Evolutionary conservation across 2,113 vertebrate species (phyloP).

Genomic region (Heliornis fulica): DNA sequence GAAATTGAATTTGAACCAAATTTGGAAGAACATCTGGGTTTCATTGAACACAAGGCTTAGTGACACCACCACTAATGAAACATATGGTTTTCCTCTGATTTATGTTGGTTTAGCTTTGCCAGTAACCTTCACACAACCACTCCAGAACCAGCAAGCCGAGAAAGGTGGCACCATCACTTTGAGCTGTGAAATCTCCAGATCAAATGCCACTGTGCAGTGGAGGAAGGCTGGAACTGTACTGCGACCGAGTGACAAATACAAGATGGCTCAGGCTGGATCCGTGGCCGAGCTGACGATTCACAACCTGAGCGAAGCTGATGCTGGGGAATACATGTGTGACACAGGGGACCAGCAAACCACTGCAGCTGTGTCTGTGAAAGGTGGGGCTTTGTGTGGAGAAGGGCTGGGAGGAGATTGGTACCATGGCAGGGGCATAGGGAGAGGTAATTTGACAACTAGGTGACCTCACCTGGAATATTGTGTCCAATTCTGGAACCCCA

Average conservation of each 20-base stretch:
- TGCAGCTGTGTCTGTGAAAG: slow-evolving; percentile 78
- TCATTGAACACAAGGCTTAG: background rate
- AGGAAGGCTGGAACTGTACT: slow-evolving; percentile 76
- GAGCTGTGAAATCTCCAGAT: slow-evolving; percentile 72
- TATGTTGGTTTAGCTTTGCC: slow-evolving; percentile 51
- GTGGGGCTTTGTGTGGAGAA: slow-evolving; percentile 39
- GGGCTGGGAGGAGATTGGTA: background rate
- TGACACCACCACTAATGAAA: background rate
- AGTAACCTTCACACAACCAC: slow-evolving; percentile 43
- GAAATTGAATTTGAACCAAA: background rate
- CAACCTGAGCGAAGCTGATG: slow-evolving; percentile 72
- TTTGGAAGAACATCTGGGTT: background rate
- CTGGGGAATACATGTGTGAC: slow-evolving; percentile 84
- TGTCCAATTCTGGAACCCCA: too few species aligned
- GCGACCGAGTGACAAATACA: slow-evolving; percentile 60
- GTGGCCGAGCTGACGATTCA: slow-evolving; percentile 75
- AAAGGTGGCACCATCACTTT: slow-evolving; percentile 76
- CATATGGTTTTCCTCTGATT: background rate
- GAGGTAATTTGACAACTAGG: background rate
- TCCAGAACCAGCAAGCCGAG: slow-evolving; percentile 80
- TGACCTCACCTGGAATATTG: too few species aligned
- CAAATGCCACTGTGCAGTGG: slow-evolving; percentile 76
- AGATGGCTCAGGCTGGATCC: slow-evolving; percentile 70
- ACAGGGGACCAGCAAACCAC: slow-evolving; percentile 80
- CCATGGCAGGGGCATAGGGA: fast-evolving